Conservation (phyloP, 2,888 invertebrate species). For the Molorchus minor region DNA sequence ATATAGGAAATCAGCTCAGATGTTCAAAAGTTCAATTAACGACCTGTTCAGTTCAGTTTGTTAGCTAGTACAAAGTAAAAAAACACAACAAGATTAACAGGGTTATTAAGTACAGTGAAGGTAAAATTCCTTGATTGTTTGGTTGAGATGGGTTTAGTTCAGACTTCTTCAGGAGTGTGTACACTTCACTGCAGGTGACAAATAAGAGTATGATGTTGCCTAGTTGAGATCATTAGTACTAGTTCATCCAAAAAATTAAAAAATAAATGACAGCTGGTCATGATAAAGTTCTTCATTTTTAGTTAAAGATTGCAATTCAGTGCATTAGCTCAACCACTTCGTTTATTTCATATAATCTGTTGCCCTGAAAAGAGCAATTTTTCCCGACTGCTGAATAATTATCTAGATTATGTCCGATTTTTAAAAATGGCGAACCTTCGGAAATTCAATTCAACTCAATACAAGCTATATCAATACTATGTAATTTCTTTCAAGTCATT, state of each 20-base stretch:
- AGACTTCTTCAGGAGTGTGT: background rate
- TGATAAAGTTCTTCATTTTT: conserved; percentile 2
- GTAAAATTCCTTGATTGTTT: background rate
- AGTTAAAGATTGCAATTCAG: background rate
- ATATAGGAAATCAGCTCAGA: background rate
- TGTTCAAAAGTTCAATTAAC: background rate
- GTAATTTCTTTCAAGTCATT: no score
- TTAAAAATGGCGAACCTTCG: no score
- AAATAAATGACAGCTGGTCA: conserved; percentile 1
- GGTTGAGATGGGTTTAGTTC: background rate
- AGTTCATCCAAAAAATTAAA: conserved; percentile 54
- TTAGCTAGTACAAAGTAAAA: background rate
- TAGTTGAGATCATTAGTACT: no score
- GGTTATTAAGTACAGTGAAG: background rate
- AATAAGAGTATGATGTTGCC: no score
- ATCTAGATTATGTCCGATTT: no score
- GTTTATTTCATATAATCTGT: background rate
- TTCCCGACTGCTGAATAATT: background rate
- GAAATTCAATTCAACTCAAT: no score
- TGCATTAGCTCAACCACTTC: background rate
- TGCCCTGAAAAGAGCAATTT: background rate
- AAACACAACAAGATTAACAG: background rate
- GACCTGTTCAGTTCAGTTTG: background rate
- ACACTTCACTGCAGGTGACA: background rate
- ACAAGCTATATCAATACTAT: no score